A percentile compares a stretch with the other conserved stretches of the same genome.
Evolutionary conservation across 2,797 vertebrate genomes (phyloP).

Genomic region (Rachycentron canadum): DNA sequence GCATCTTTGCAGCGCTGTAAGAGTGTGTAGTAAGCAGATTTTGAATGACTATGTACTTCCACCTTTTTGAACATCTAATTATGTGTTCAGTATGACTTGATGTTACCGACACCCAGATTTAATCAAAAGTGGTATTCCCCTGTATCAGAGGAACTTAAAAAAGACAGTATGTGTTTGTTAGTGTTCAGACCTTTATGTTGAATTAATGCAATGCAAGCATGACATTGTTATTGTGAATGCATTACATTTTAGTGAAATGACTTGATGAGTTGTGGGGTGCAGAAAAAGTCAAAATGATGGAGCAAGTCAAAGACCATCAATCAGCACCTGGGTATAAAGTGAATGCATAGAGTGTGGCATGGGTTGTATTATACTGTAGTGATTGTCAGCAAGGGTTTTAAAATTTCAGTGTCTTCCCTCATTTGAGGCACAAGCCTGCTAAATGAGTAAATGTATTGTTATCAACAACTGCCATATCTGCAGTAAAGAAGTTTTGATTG

Average conservation of each 20-base stretch:
- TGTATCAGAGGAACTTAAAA: neutral
- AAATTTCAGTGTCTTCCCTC: too few relatives aligned
- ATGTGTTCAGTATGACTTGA: neutral
- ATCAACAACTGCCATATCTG: too few relatives aligned
- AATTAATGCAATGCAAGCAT: neutral
- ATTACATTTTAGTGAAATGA: constrained; percentile 22
- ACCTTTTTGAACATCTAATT: neutral
- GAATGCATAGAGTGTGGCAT: constrained; percentile 27
- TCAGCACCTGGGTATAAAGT: constrained; percentile 26
- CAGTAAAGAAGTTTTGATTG: neutral
- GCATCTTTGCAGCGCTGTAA: neutral
- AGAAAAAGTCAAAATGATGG: constrained; percentile 23
- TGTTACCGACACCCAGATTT: neutral
- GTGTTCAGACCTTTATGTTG: neutral
- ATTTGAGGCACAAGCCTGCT: too few relatives aligned
- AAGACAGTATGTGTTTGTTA: neutral
- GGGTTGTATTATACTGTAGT: constrained; percentile 20
- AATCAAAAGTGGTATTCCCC: too few relatives aligned
- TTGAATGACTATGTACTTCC: neutral
- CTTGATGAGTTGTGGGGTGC: constrained; percentile 16
- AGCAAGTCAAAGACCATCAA: constrained; percentile 22
- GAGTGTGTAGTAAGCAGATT: neutral
- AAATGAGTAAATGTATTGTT: too few relatives aligned
- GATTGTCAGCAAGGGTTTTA: too few relatives aligned
- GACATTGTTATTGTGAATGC: neutral